Evolutionary conservation across 2,797 vertebrate species (phyloP).

Genomic region (Craterocephalus amniculus): DNA sequence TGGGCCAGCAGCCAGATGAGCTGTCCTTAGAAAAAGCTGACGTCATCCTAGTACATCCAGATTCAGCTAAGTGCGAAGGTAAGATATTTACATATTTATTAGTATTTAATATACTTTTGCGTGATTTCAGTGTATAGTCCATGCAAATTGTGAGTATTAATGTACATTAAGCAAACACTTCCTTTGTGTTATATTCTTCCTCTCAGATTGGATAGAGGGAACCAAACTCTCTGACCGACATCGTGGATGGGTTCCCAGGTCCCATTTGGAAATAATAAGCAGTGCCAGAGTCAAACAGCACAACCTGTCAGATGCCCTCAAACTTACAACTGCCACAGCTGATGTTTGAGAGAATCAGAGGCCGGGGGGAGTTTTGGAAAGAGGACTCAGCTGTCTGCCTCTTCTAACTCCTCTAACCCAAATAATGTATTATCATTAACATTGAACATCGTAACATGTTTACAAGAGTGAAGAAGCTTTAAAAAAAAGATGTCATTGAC

Average conservation of each 20-base stretch:
- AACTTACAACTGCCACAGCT: constrained; percentile 89
- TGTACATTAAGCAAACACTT: not conserved
- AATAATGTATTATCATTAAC: constrained; percentile 24
- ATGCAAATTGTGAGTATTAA: not conserved
- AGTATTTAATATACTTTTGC: not conserved
- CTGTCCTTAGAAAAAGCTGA: constrained; percentile 95
- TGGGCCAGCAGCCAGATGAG: constrained; percentile 93
- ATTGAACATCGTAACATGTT: constrained; percentile 20
- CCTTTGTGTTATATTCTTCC: constrained; percentile 9
- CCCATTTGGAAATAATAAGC: constrained; percentile 89
- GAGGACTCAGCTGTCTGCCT: not conserved
- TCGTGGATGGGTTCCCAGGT: constrained; percentile 89
- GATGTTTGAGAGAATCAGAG: constrained; percentile 64
- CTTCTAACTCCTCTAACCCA: constrained; percentile 30
- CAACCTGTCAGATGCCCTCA: constrained; percentile 91
- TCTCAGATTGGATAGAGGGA: constrained; percentile 92
- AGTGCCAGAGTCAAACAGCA: constrained; percentile 84
- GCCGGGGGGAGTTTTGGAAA: not conserved
- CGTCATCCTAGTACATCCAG: constrained; percentile 89
- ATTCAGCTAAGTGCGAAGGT: constrained; percentile 88
- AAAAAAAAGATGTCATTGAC: constrained; percentile 15
- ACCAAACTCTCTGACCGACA: constrained; percentile 91
- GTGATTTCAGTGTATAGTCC: not conserved
- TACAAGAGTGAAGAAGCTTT: constrained; percentile 9
- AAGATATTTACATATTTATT: constrained; percentile 64